Conservation (phyloP, 1,140 invertebrate species). For the Subanguina moxae region DNA sequence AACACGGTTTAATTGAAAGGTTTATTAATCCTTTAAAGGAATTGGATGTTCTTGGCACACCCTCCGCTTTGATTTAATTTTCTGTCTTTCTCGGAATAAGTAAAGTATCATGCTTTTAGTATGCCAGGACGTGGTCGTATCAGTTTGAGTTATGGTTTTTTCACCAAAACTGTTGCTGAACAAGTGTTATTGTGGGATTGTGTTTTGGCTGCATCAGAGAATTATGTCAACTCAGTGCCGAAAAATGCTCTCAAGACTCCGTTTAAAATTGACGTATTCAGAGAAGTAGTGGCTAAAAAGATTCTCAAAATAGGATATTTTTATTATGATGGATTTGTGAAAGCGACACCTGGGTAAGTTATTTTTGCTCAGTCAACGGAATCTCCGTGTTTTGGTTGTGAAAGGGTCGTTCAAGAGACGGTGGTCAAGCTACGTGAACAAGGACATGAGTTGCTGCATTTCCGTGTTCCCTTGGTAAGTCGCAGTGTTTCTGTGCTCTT, state of each 20-base stretch:
- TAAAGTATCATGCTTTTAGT: too few species aligned
- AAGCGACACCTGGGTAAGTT: constrained; percentile 41
- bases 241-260: constrained; percentile 17
- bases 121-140: constrained; percentile 48
- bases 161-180: constrained; percentile 49
- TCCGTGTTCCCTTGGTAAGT: constrained; percentile 38
- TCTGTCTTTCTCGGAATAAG: too few species aligned
- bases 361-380: background rate
- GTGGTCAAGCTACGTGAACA: constrained; percentile 39
- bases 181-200: constrained; percentile 38
- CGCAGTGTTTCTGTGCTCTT: constrained; percentile 35
- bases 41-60: background rate
- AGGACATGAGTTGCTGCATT: constrained; percentile 49
- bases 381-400: constrained; percentile 35
- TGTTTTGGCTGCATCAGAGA: constrained; percentile 12
- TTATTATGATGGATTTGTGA: constrained; percentile 43
- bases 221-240: constrained; percentile 1
- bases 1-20: background rate
- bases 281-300: constrained; percentile 24
- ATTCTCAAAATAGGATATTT: constrained; percentile 47
- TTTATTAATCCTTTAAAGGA: too few species aligned
- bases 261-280: constrained; percentile 12
- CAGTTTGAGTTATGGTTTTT: constrained; percentile 50
- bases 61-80: too few species aligned
- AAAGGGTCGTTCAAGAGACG: constrained; percentile 46